Percentiles rank a stretch among this genome's conserved stretches.
These are phyloP conservation scores for Drosophila recens DNA, from an alignment of 2,888 invertebrate species.

Conservation along the genomic window DNA sequence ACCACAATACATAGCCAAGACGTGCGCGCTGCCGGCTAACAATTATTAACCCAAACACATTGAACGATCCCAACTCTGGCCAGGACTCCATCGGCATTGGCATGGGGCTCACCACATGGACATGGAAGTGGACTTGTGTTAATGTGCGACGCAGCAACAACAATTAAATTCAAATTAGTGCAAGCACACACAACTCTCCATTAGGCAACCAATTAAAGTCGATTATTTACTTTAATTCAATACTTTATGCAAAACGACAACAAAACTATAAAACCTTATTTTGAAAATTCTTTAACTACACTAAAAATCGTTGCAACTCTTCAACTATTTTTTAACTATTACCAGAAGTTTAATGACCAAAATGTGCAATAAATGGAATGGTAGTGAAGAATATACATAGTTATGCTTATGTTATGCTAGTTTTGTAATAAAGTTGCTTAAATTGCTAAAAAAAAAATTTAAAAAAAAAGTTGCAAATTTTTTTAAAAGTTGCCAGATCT, in stretches of 20 bases:
- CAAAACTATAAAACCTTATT: neutral
- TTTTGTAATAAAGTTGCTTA: too few relatives aligned
- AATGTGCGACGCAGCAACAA: conserved; percentile 58
- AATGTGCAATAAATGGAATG: too few relatives aligned
- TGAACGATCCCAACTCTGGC: conserved; percentile 29
- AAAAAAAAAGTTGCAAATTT: too few relatives aligned
- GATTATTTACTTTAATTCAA: conserved; percentile 30
- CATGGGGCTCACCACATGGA: neutral
- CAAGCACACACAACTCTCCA: conserved; percentile 51
- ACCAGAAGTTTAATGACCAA: too few relatives aligned
- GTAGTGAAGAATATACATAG: too few relatives aligned
- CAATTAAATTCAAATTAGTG: conserved; percentile 85
- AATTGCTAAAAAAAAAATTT: too few relatives aligned
- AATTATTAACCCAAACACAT: conserved; percentile 74
- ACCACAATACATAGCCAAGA: conserved; percentile 11
- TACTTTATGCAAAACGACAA: neutral
- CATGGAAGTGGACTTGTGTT: conserved; percentile 53
- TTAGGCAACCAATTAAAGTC: conserved; percentile 47
- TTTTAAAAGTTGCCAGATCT: too few relatives aligned
- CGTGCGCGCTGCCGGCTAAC: conserved; percentile 55
- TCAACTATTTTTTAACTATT: too few relatives aligned
- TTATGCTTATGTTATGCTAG: too few relatives aligned
- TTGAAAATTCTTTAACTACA: too few relatives aligned
- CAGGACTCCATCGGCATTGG: conserved; percentile 1
- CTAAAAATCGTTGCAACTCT: too few relatives aligned